Base-by-base conservation (phyloP, 2,888 invertebrate species). In the Rotaria magnacalcarata region DNA sequence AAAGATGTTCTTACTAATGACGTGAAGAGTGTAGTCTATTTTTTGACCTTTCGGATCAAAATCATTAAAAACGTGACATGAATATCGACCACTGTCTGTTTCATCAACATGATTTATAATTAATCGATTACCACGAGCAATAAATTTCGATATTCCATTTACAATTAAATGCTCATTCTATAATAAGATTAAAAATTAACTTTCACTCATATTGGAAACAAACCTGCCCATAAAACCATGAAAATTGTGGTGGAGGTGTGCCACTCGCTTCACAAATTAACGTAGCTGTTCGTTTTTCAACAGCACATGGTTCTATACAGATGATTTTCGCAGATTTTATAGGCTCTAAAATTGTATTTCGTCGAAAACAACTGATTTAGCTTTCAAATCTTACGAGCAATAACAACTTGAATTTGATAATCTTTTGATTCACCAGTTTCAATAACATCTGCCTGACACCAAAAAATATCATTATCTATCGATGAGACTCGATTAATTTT, bases 361-460 rank as follows among this genome's bases (percentile, higher is more conserved):
- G 0, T 24, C 6, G 0, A 43, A 11, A 7, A 41, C 24, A 8
- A 47, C 24, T 21, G 10, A 7, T 6, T 6, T 24, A 24, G 43
- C 16, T 52, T 52, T 16, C 4, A 21, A 75, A 21, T 21, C 43
- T 24, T 75, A 75, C 75, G 41, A 41, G 80, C 24, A 80, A 80
- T 8, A n/a, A 80, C n/a, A 24, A 80, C 11, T 47, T 43, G 24
- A 80, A 80, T 80, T 47, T 16, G 24, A 80, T 80, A 80, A 11
- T 80, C 80, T 80, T 47, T 80, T 47, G 80, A 80, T 80, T 80
- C 80, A 19, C 80, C 80, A 4, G 80, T 80, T 80, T 80, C 80
- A 24, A 10, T 24, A 5, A 80, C 80, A 80, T 80, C 80, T n/a
- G 80, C 80, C 47, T 80, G 80, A 80, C 80, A 80, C 80, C 80